These are phyloP conservation scores for Acleris literana DNA, from an alignment of 2,888 invertebrate genomes.

Conservation along the genomic window DNA sequence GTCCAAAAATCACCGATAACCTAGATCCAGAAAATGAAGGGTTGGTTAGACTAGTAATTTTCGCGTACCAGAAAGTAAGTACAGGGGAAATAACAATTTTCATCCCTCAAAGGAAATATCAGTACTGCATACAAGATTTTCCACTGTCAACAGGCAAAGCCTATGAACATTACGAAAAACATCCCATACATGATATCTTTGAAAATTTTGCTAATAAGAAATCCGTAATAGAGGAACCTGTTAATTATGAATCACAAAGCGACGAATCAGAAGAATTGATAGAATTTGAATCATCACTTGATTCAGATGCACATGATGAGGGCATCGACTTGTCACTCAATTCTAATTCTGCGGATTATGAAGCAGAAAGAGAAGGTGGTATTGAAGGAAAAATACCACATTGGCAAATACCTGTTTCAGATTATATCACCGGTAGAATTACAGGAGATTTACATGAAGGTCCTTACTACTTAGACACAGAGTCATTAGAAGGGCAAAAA, in stretches of 20 bases:
- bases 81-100: constrained; percentile 50
- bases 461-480: not conserved
- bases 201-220: not conserved
- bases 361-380: not conserved
- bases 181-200: not conserved
- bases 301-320: too few relatives aligned
- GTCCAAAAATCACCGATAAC: constrained; percentile 42
- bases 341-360: too few relatives aligned
- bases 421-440: not conserved
- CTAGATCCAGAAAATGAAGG: constrained; percentile 41
- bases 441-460: not conserved
- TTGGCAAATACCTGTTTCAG: constrained; percentile 8
- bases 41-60: constrained; percentile 58
- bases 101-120: constrained; percentile 56
- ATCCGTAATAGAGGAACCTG: too few relatives aligned
- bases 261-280: not conserved
- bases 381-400: not conserved
- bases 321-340: too few relatives aligned
- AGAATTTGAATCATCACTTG: too few relatives aligned
- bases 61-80: constrained; percentile 49
- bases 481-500: not conserved
- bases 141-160: constrained; percentile 40
- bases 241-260: too few relatives aligned
- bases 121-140: constrained; percentile 59
- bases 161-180: not conserved